Evolutionary conservation across 2,113 vertebrate species (phyloP).

Genomic region (Gobiocypris rarus): DNA sequence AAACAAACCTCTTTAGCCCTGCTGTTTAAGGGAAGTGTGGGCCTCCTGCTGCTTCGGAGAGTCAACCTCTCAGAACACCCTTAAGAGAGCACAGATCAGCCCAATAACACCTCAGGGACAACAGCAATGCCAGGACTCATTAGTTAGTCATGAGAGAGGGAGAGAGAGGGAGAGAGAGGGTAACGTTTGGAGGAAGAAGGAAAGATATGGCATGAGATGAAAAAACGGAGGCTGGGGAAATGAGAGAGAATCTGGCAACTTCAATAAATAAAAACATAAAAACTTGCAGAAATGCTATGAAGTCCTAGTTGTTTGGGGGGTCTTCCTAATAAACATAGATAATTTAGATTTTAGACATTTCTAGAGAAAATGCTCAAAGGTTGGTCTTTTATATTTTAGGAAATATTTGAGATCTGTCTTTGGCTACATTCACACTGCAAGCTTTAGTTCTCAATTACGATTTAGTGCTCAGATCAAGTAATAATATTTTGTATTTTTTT

Average conservation of each 20-base stretch:
- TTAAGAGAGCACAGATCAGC: constrained; percentile 62
- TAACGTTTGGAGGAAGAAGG: constrained; percentile 34
- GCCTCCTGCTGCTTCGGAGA: constrained; percentile 47
- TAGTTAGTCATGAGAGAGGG: constrained; percentile 69
- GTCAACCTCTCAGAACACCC: constrained; percentile 45
- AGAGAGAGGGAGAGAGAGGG: constrained; percentile 23
- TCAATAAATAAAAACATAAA: background rate
- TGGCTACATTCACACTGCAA: too few relatives aligned
- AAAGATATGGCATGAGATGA: constrained; percentile 39
- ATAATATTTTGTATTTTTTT: too few relatives aligned
- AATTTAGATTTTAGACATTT: background rate
- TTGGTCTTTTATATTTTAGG: background rate
- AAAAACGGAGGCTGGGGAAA: background rate
- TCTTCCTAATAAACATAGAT: background rate
- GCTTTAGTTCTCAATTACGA: too few relatives aligned
- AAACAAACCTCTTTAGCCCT: constrained; percentile 80
- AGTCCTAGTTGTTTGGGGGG: background rate
- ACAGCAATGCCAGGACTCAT: constrained; percentile 71
- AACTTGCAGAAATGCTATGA: background rate
- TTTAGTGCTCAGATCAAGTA: too few relatives aligned
- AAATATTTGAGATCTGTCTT: background rate
- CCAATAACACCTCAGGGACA: constrained; percentile 65
- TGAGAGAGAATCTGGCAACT: background rate
- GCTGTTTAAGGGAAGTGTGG: constrained; percentile 70
- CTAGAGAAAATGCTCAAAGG: background rate